A percentile compares a stretch with the other conserved stretches of the same genome.
These are phyloP conservation scores for Andrena dorsata DNA, from an alignment of 2,888 invertebrate species.

Conservation along the genomic window DNA sequence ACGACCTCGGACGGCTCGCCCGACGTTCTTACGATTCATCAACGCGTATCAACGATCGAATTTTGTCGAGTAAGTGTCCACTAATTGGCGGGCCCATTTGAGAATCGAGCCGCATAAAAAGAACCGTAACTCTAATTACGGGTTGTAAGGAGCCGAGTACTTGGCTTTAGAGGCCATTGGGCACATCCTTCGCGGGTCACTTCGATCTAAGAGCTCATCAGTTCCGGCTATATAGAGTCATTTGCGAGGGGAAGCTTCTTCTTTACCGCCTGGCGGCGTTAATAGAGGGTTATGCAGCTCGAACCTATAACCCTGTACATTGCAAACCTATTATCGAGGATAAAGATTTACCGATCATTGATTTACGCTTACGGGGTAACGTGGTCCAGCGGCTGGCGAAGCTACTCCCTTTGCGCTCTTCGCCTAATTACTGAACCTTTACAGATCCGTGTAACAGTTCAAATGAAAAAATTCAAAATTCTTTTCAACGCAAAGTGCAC, in stretches of 20 bases:
- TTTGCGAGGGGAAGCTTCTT: background rate
- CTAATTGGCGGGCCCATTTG: slow-evolving; percentile 18
- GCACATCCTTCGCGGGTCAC: background rate
- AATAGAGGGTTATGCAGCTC: background rate
- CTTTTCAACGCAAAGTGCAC: no score
- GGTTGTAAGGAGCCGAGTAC: slow-evolving; percentile 6
- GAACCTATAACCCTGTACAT: background rate
- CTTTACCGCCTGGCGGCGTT: background rate
- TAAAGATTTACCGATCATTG: background rate
- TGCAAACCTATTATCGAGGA: slow-evolving; percentile 5
- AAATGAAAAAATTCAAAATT: no score
- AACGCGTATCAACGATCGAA: background rate
- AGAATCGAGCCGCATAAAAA: slow-evolving; percentile 5
- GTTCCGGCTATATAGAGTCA: background rate
- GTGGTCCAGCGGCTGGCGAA: no score
- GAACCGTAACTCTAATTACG: slow-evolving; percentile 37
- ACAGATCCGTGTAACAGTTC: no score
- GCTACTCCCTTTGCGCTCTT: no score
- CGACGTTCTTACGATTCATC: background rate
- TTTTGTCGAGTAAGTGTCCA: background rate
- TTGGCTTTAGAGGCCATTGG: slow-evolving; percentile 28
- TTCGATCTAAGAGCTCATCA: slow-evolving; percentile 6
- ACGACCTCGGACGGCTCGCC: background rate
- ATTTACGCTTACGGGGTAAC: background rate
- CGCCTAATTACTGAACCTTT: no score